Evolutionary conservation across 2,888 invertebrate species (phyloP), one percentile per base, ranked within the genome.

Genomic region (Amphiduros pacificus): DNA sequence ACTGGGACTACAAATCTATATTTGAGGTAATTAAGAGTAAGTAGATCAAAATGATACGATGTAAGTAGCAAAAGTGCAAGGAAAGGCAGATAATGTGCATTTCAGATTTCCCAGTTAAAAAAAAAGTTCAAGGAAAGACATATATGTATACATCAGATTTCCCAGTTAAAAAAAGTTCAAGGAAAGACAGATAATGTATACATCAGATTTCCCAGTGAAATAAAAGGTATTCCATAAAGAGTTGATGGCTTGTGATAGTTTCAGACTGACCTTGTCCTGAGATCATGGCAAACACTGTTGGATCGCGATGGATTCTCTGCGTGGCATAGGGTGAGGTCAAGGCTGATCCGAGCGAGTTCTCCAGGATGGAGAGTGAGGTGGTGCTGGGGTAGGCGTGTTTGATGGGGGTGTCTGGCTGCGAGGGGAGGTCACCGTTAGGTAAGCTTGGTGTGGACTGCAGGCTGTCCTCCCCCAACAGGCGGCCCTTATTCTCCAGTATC

Each of bases 401-500:
- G 29, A 28, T 20, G 3, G 56, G 48, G 6, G 48, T 27, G n/a
- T 26, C 28, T 28, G 28, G 14, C 27, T 27, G 27, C 5, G 50
- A 11, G 49, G 24, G 24, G 4, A 48, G 11, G 36, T 58, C 58
- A 17, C 58, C 54, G 32, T 48, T 54, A 11, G 55, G 48, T 1
- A 55, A 41, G 27, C 54, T 51, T 2, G 31, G 44, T 3, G 49
- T 32, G 17, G 32, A 28, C 51, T 40, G 51, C 3, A 11, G n/a
- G n/a, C 32, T 60, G 44, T 62, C 62, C 28, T 57, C 48, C 26
- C 40, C 44, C 11, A 85, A 84, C 32, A 93, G 86, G 40, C 94
- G 88, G 75, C 90, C 89, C 60, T 93, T 86, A 84, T 93, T 93
- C 72, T 96, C 96, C 78, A 93, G 85, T 0, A 94, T 90, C 59